A percentile compares a stretch with the other conserved stretches of the same genome.
These are phyloP conservation scores for Herpailurus yagouaroundi DNA, from an alignment of 2,113 vertebrate species.

Conservation along the genomic window DNA sequence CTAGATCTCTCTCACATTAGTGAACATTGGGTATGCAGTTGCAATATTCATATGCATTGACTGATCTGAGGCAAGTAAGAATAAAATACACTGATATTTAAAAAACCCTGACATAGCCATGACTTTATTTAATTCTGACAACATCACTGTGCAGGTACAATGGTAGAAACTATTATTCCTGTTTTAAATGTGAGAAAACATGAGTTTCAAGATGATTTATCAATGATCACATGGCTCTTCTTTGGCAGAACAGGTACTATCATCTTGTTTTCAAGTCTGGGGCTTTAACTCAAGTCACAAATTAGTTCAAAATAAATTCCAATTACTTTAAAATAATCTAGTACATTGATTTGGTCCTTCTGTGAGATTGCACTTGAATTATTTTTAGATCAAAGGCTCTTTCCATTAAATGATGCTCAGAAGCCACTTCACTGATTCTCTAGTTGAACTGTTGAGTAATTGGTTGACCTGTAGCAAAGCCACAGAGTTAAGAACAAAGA, in stretches of 20 bases:
- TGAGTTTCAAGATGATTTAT: not conserved
- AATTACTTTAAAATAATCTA: slow-evolving; percentile 40
- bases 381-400: not conserved
- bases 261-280: not conserved
- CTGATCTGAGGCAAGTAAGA: not conserved
- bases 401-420: slow-evolving; percentile 28
- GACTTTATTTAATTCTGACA: not conserved
- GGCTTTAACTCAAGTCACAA: not conserved
- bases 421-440: slow-evolving; percentile 7
- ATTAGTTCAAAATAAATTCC: not conserved
- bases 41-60: not conserved
- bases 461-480: slow-evolving; percentile 47
- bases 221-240: not conserved
- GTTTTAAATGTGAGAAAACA: not conserved
- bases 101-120: not conserved
- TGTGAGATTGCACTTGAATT: not conserved
- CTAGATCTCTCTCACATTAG: not conserved
- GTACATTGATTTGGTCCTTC: not conserved
- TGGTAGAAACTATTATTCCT: not conserved
- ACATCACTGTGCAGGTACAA: not conserved
- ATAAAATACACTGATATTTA: not conserved
- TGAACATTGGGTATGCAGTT: not conserved
- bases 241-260: fast-evolving
- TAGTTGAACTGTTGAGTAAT: slow-evolving; percentile 39
- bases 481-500: slow-evolving; percentile 54